These are phyloP conservation scores for Potamarius usumacintae DNA, from an alignment of 2,113 vertebrate species.

Conservation along the genomic window DNA sequence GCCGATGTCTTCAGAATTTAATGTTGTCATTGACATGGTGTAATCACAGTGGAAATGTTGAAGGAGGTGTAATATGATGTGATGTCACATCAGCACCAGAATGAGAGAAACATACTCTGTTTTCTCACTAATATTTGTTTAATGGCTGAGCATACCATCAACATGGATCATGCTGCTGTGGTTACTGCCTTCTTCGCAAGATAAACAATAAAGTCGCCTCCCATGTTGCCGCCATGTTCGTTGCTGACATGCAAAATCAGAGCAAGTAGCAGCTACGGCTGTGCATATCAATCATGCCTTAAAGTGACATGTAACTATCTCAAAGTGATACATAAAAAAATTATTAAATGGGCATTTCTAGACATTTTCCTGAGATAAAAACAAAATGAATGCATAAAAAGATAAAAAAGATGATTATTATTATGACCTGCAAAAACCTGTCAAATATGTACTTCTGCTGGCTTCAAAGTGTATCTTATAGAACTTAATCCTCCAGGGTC, in stretches of 20 bases:
- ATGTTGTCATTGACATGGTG: too few relatives aligned
- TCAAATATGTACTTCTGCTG: too few relatives aligned
- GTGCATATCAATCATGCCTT: not conserved
- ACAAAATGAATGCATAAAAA: too few relatives aligned
- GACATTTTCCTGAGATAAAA: too few relatives aligned
- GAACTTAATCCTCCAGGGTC: too few relatives aligned
- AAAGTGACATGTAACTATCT: not conserved
- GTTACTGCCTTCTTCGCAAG: not conserved
- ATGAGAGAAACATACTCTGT: not conserved
- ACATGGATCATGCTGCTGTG: too few relatives aligned
- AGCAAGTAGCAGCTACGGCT: not conserved
- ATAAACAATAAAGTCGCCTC: not conserved
- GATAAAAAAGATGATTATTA: too few relatives aligned
- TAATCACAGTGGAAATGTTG: not conserved
- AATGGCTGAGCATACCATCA: not conserved
- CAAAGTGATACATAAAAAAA: not conserved
- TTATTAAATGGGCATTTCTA: not conserved
- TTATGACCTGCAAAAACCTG: too few relatives aligned
- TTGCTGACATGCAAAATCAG: not conserved
- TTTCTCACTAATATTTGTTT: not conserved
- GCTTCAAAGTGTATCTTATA: too few relatives aligned
- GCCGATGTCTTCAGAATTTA: too few relatives aligned
- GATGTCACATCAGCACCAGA: not conserved
- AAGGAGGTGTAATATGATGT: not conserved
- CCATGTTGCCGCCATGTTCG: not conserved